Evolutionary conservation across 2,113 vertebrate genomes (phyloP).

Genomic region (Bubalus kerabau): DNA sequence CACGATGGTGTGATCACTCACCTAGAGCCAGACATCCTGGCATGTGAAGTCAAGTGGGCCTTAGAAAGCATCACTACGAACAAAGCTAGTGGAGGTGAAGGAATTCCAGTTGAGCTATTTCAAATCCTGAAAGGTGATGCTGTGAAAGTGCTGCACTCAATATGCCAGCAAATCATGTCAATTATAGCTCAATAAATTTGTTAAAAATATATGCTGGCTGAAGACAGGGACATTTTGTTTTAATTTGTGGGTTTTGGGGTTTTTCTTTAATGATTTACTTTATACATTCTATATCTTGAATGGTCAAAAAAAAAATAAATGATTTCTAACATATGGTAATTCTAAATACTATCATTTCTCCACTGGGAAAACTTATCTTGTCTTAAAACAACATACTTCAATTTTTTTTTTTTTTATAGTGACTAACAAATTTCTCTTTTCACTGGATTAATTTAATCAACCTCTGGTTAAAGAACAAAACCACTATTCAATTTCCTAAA

Average conservation of each 20-base stretch:
- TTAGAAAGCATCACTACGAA: too few relatives aligned
- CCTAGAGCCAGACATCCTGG: too few relatives aligned
- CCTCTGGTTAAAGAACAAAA: neutral
- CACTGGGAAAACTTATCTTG: neutral
- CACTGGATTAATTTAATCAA: neutral
- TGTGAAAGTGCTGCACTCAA: too few relatives aligned
- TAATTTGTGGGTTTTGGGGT: neutral
- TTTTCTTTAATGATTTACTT: neutral
- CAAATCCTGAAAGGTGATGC: too few relatives aligned
- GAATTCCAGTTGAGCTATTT: too few relatives aligned
- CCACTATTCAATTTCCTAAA: neutral
- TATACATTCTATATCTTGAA: neutral
- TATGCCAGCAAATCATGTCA: neutral
- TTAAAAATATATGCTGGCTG: neutral
- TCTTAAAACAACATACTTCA: neutral
- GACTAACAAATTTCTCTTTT: neutral
- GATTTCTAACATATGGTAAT: neutral
- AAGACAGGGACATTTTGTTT: neutral
- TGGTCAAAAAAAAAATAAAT: neutral
- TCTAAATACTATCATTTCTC: neutral
- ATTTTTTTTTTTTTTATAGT: neutral
- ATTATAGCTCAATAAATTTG: neutral
- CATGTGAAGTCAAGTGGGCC: too few relatives aligned
- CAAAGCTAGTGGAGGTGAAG: too few relatives aligned
- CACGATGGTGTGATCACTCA: too few relatives aligned